These are phyloP conservation scores for Melanotaenia pygmaea DNA, from an alignment of 2,797 vertebrate species.

Conservation along the genomic window DNA sequence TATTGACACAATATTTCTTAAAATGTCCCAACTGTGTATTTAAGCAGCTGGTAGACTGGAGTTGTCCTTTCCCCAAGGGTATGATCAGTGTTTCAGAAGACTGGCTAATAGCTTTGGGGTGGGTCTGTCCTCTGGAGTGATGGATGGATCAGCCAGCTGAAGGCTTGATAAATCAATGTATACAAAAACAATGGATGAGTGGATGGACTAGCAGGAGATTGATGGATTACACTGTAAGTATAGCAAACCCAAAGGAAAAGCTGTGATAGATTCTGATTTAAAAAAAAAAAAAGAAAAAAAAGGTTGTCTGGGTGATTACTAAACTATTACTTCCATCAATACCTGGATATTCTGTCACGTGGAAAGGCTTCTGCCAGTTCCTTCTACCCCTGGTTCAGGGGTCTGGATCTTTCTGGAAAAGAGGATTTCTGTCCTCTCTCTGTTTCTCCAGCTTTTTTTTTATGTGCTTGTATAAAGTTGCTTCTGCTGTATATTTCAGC, in stretches of 20 bases:
- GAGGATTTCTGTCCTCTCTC: too few relatives aligned
- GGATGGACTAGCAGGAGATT: background rate
- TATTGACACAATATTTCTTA: background rate
- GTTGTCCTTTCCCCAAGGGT: background rate
- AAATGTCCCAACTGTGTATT: background rate
- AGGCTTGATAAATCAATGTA: constrained; percentile 14
- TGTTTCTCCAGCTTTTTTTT: too few relatives aligned
- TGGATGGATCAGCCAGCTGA: background rate
- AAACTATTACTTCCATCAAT: too few relatives aligned
- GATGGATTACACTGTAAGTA: background rate
- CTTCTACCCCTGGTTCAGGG: too few relatives aligned
- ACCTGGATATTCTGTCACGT: too few relatives aligned
- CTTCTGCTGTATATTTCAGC: too few relatives aligned
- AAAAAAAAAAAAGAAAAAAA: background rate
- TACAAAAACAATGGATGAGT: background rate
- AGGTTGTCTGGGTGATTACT: background rate
- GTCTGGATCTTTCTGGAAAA: too few relatives aligned
- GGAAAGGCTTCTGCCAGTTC: too few relatives aligned
- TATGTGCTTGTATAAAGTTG: too few relatives aligned
- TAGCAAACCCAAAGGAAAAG: background rate
- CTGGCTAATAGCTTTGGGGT: background rate
- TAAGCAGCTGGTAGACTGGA: background rate
- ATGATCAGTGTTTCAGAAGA: background rate
- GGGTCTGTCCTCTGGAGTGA: background rate
- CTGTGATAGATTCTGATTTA: background rate